Evolutionary conservation across 2,888 invertebrate genomes (phyloP).

Genomic region (Adelognathus sp.): DNA sequence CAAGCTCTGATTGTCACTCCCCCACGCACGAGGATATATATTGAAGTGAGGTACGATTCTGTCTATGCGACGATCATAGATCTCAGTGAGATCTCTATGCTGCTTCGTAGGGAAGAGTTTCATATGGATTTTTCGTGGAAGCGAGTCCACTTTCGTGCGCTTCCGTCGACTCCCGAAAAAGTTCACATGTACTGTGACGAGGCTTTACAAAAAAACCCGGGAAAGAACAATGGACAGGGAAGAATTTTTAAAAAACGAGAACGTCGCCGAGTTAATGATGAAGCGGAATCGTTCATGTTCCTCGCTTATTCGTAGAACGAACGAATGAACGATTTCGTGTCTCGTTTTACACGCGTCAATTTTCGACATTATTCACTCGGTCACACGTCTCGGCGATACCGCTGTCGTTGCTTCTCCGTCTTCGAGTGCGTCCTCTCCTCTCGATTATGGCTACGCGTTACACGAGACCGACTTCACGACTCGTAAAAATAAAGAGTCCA

Average conservation of each 20-base stretch:
- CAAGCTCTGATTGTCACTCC: slow-evolving; percentile 52
- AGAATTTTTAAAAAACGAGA: slow-evolving; percentile 3
- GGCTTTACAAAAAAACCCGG: background rate
- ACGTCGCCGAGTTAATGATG: slow-evolving; percentile 27
- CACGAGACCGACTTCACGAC: slow-evolving; percentile 21
- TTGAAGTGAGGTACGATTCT: background rate
- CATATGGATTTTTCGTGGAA: slow-evolving; percentile 26
- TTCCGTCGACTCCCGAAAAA: slow-evolving; percentile 23
- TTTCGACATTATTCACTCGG: slow-evolving; percentile 41
- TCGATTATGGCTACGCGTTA: slow-evolving; percentile 39
- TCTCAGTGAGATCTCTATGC: background rate
- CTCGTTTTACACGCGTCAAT: slow-evolving; percentile 44
- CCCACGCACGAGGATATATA: background rate
- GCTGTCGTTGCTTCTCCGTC: background rate
- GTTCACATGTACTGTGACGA: slow-evolving; percentile 16
- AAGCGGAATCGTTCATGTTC: slow-evolving; percentile 27
- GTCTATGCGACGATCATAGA: background rate
- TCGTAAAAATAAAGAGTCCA: slow-evolving; percentile 52
- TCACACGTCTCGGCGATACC: background rate
- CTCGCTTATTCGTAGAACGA: slow-evolving; percentile 8
- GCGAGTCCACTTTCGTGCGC: background rate
- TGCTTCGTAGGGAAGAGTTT: background rate
- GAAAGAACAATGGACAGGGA: background rate
- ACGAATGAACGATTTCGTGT: slow-evolving; percentile 47
- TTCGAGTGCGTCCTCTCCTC: slow-evolving; percentile 45